Percentiles rank a stretch among this genome's conserved stretches.
Conservation (phyloP, 2,888 invertebrate genomes). For the Oligia strigilis region DNA sequence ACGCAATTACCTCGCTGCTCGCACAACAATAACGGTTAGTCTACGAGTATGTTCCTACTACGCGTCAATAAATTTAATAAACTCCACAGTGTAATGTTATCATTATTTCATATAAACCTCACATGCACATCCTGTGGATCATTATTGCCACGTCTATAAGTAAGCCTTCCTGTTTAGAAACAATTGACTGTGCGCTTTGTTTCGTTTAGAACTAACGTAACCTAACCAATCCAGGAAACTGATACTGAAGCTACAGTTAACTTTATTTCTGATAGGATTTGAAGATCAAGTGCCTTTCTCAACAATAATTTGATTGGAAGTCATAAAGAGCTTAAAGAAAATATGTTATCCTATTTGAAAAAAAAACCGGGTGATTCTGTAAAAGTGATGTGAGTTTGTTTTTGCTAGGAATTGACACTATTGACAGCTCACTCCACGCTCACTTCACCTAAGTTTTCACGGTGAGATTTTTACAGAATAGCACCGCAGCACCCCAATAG, state of each 20-base stretch:
- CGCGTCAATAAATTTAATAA: constrained; percentile 48
- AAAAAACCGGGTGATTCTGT: too few relatives aligned
- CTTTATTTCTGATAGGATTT: not conserved
- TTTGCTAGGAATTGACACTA: too few relatives aligned
- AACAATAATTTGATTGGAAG: not conserved
- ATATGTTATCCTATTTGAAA: not conserved
- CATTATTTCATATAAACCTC: constrained; percentile 68
- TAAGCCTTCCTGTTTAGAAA: constrained; percentile 72
- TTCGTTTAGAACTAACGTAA: constrained; percentile 1
- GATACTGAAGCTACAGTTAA: not conserved
- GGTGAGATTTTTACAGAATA: too few relatives aligned
- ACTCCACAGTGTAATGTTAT: constrained; percentile 55
- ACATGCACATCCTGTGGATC: constrained; percentile 64
- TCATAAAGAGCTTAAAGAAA: not conserved
- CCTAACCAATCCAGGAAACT: not conserved
- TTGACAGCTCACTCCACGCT: too few relatives aligned
- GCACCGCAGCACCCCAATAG: not conserved
- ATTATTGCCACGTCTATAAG: constrained; percentile 63
- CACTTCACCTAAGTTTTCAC: too few relatives aligned
- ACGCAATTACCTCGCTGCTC: not conserved
- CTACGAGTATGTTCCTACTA: constrained; percentile 18
- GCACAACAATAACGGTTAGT: constrained; percentile 10
- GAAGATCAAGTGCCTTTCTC: not conserved
- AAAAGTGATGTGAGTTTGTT: too few relatives aligned
- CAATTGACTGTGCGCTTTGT: constrained; percentile 61